A percentile compares a stretch with the other conserved stretches of the same genome.
Conservation (phyloP, 2,797 vertebrate genomes). For the Enteromius radiatus region DNA sequence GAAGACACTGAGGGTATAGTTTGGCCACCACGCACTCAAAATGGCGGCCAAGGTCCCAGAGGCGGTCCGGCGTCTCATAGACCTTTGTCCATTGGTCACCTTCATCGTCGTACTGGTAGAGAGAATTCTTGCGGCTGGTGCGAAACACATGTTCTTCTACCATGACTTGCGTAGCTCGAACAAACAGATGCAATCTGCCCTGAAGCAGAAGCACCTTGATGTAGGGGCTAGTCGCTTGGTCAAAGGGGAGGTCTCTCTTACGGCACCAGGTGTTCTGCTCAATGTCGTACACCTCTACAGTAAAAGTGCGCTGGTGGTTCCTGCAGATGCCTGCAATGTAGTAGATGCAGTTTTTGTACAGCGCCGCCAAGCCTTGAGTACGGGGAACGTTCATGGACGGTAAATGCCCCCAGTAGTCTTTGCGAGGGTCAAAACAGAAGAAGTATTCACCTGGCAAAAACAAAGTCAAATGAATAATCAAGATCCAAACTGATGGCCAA, state of each 20-base stretch:
- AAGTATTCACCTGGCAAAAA: constrained; percentile 89
- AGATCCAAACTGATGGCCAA: not conserved
- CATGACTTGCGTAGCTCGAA: constrained; percentile 97
- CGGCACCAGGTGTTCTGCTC: constrained; percentile 92
- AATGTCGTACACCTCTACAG: constrained; percentile 95
- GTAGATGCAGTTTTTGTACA: constrained; percentile 93
- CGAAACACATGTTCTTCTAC: constrained; percentile 98
- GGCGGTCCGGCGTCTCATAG: constrained; percentile 95
- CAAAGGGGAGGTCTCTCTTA: constrained; percentile 92
- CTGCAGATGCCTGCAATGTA: constrained; percentile 95
- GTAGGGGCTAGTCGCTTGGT: constrained; percentile 96
- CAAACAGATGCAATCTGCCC: constrained; percentile 93
- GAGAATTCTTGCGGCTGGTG: constrained; percentile 98
- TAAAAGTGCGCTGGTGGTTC: constrained; percentile 97
- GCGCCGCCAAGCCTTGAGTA: constrained; percentile 91
- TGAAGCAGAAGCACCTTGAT: constrained; percentile 94
- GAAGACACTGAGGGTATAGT: constrained; percentile 99
- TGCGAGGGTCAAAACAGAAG: constrained; percentile 95
- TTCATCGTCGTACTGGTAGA: constrained; percentile 93
- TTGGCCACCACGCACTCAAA: constrained; percentile 99
- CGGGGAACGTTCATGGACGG: constrained; percentile 93
- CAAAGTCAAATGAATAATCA: not conserved
- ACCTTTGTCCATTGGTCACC: constrained; percentile 92
- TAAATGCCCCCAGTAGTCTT: constrained; percentile 97
- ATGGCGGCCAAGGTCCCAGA: constrained; percentile 99